Evolutionary conservation across 1,140 invertebrate genomes (phyloP).

Genomic region (Eupristina koningsbergeri): DNA sequence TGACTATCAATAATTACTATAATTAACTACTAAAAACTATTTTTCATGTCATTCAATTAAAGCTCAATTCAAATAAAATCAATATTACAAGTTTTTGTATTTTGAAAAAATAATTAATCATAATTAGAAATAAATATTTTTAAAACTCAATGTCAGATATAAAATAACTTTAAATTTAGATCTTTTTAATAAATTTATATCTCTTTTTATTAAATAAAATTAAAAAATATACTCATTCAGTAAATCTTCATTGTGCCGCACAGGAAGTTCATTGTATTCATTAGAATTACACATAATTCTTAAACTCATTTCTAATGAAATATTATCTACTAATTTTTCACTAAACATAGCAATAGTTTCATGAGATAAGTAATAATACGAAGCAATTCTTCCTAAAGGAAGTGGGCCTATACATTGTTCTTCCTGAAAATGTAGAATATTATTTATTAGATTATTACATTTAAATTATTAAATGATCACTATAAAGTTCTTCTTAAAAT

Average conservation of each 20-base stretch:
- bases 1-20: too few relatives aligned
- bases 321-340: conserved; percentile 78
- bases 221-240: conserved; percentile 85
- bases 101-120: too few relatives aligned
- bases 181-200: conserved; percentile 36
- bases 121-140: too few relatives aligned
- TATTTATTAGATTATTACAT: background rate
- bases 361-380: conserved; percentile 98
- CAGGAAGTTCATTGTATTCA: conserved; percentile 95
- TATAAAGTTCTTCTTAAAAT: conserved; percentile 77
- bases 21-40: too few relatives aligned
- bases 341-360: conserved; percentile 90
- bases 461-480: too few relatives aligned
- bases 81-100: too few relatives aligned
- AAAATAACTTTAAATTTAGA: too few relatives aligned
- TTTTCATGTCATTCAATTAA: too few relatives aligned
- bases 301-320: conserved; percentile 84
- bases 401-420: conserved; percentile 82
- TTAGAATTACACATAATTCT: conserved; percentile 86
- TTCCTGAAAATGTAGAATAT: conserved; percentile 74
- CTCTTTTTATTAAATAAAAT: too few relatives aligned
- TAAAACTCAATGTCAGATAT: too few relatives aligned
- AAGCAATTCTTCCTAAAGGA: conserved; percentile 93
- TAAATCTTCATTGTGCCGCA: conserved; percentile 98
- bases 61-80: too few relatives aligned